Evolutionary conservation across 2,797 vertebrate genomes (phyloP).

Genomic region (Acrossocheilus wenchowensis): DNA sequence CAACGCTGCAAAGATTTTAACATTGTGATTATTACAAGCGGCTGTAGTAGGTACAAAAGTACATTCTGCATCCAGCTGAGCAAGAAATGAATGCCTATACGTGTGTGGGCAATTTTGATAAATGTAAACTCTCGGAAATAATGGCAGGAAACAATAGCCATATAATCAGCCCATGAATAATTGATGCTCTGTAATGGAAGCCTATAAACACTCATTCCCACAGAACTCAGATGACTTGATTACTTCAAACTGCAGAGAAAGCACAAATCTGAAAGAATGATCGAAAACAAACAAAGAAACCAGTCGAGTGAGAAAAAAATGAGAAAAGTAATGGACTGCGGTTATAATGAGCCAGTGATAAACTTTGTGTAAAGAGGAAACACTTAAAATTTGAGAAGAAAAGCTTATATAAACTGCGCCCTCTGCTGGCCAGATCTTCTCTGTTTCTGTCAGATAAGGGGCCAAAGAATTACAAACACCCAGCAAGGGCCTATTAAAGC

Average conservation of each 20-base stretch:
- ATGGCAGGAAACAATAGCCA: conserved; percentile 53
- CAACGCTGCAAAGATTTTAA: conserved; percentile 64
- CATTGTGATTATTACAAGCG: conserved; percentile 27
- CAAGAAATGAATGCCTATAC: neutral
- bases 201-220: conserved; percentile 39
- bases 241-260: conserved; percentile 29
- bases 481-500: conserved; percentile 17
- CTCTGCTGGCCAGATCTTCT: conserved; percentile 27
- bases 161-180: conserved; percentile 55
- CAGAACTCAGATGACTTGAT: conserved; percentile 34
- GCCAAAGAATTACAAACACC: conserved; percentile 8
- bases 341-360: neutral
- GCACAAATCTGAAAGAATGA: conserved; percentile 9
- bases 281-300: conserved; percentile 27
- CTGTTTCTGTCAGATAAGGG: neutral
- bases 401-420: conserved; percentile 12
- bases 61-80: conserved; percentile 5
- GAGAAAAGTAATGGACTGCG: neutral
- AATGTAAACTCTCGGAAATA: conserved; percentile 49
- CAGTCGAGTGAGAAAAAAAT: neutral
- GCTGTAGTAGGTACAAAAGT: conserved; percentile 25
- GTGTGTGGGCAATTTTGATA: conserved; percentile 42
- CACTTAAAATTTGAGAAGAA: neutral
- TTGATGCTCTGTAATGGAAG: conserved; percentile 54
- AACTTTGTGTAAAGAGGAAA: neutral